Percentiles rank a stretch among this genome's conserved stretches.
Evolutionary conservation across 2,797 vertebrate species (phyloP).

Genomic region (Harpagifer antarcticus): DNA sequence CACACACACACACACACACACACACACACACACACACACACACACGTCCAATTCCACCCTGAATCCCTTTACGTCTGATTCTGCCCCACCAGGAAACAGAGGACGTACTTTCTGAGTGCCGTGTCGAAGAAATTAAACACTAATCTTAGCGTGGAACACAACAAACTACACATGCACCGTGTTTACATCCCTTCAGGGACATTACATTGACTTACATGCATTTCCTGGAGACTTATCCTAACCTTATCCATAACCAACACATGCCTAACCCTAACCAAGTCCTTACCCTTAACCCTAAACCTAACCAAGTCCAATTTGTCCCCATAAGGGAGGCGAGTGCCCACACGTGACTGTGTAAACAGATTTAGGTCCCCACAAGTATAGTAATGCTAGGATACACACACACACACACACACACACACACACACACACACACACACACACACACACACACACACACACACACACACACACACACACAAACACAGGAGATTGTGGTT

Average conservation of each 20-base stretch:
- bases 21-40: conserved; percentile 19
- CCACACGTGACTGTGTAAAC: too few species aligned
- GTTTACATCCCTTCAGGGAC: too few species aligned
- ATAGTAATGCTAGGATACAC: too few species aligned
- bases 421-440: conserved; percentile 20
- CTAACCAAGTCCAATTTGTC: too few species aligned
- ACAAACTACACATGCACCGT: conserved; percentile 11
- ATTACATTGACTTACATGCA: too few species aligned
- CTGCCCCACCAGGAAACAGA: conserved; percentile 22
- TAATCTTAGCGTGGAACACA: conserved; percentile 1
- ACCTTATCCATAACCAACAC: too few species aligned
- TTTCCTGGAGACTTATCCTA: too few species aligned
- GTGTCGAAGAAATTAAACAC: conserved; percentile 31
- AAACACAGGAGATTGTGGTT: conserved; percentile 1
- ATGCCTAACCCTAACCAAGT: too few species aligned
- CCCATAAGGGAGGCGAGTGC: too few species aligned
- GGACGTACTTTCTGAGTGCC: background rate
- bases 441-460: conserved; percentile 10
- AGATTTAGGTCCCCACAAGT: too few species aligned
- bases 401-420: background rate
- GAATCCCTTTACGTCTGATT: conserved; percentile 38
- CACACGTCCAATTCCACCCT: conserved; percentile 41
- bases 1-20: conserved; percentile 24
- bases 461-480: conserved; percentile 13
- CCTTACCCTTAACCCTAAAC: too few species aligned